Evolutionary conservation across 1,140 invertebrate species (phyloP), one percentile per base, ranked within the genome.

Genomic region (Pseudomyrmex pallidus): DNA sequence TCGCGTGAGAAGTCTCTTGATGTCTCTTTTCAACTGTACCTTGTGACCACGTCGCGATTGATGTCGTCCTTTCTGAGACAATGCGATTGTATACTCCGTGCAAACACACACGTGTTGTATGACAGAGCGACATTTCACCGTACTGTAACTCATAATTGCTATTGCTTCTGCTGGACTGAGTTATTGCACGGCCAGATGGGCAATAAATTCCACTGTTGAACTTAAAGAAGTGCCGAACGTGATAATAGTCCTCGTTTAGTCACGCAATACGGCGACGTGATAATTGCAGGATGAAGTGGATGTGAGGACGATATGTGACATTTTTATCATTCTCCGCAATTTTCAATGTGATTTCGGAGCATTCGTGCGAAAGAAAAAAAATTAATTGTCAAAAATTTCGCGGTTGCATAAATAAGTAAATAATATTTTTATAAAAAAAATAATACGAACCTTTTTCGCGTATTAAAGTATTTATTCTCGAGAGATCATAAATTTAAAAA

Each of bases 191-290:
- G 54, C 20, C 15, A 61, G 66, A 1, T 80, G 4, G 20, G 22
- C 54, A 70, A 80, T 72, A 72, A 72, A 80, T 80, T 35, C 66
- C 35, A n/a, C 54, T 15, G 44, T 35, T 44, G 44, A 72, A 80
- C 15, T 22, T 48, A 70, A 50, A 20, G 25, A 57, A 73, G 25
- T 48, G 22, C 72, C 54, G 22, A 54, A 54, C 67, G 35, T 15
- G 17, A 25, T 59, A 70, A 61, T 50, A 72, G 44, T 48, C 4
- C 20, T 72, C 13, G 44, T 72, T 74, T 57, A 59, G 44, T 80
- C 67, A 59, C 54, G 76, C 66, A 22, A 72, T 72, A 57, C 46
- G 48, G 7, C 10, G 13, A 17, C 35, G 20, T 57, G 20, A 72
- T 72, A 72, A 80, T 80, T 61, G 66, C 44, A 80, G 20, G 54